Evolutionary conservation across 2,113 vertebrate species (phyloP), one percentile per base, ranked within the genome.

Genomic region (Pseudopipra pipra): DNA sequence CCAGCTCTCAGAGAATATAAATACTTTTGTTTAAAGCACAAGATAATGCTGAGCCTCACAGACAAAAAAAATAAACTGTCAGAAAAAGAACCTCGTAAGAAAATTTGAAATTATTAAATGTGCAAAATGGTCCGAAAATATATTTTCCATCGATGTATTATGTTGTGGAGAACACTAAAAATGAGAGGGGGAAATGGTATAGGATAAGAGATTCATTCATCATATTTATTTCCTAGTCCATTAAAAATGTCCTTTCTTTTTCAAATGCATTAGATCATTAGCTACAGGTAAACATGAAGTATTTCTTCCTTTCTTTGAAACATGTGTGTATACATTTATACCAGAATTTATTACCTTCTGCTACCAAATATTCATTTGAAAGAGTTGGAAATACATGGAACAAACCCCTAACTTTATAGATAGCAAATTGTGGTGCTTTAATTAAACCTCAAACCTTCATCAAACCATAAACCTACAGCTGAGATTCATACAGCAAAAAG

Each of bases 401-500:
- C 74, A 79, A 94, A 59, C 31, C 41, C 47, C 43, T 77, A 85
- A 30, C 55, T 94, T 93, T 90, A 90, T 3, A 77, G 91, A 95
- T 55, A 93, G 90, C 84, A 94, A 97, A 96, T 93, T 82, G 84
- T 35, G 10, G 55, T 84, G 54, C 82, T 96, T 93, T 93, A 96
- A 96, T 94, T 82, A 93, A 97, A 96, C 66, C 46, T 87, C 63
- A 92, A 85, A 90, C 82, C 83, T 94, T 90, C 49, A 61, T 52
- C n/a, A 6, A 96, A 86, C 76, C 87, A 75, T 95, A 96, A 96
- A 89, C 88, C 84, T 95, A 92, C 83, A 95, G 92, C 89, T 96
- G 96, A 96, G 85, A 88, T 91, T 89, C 95, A 93, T 93, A 93
- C 80, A 96, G 90, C 73, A 96, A 93, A 96, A 92, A 95, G 73